Base-by-base conservation (phyloP, 2,888 invertebrate genomes). In the Chamaedrilus cognettii region DNA sequence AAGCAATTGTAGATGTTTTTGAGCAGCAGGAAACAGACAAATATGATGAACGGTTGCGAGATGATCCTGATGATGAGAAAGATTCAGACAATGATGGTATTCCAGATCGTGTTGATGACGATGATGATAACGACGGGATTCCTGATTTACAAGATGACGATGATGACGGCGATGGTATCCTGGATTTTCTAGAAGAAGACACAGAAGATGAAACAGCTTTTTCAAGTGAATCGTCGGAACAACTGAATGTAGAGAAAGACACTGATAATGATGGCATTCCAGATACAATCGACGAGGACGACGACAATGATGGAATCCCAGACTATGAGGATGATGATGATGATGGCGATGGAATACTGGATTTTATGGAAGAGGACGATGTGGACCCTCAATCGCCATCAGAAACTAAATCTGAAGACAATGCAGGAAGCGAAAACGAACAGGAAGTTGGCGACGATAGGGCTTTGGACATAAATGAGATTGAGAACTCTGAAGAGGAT, bases 261-360 rank as follows among this genome's bases (percentile, higher is more conserved):
- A 28, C 59, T 1, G 71, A 71, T 62, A 52, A 57, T 26, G 74
- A 74, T 68, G 75, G 74, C 3, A 65, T 68, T 23, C 77, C 42
- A 19, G 74, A 74, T 11, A 50, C 66, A 51, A 28, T 74, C 11
- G 78, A 79, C 65, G 66, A 52, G 15, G 52, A 62, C 28, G 64
- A 64, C n/a, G 61, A 65, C 51, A 61, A 63, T 63, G 79, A 80
- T 72, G 78, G 79, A 26, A 78, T 80, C 51, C 78, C 81, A 11
- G 78, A 80, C 68, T 65, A 76, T 58, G n/a, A 49, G 26, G 66
- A 66, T 28, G 42, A 61, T 23, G 75, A 76, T 56, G 72, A 65
- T 42, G 32, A 35, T 23, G 65, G 65, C 49, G 70, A 61, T 30
- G 61, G 61, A 11, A 61, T 61, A n/a, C 30, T 50, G 31, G 61